Evolutionary conservation across 2,113 vertebrate species (phyloP).

Genomic region (Sinocyclocheilus rhinocerous): DNA sequence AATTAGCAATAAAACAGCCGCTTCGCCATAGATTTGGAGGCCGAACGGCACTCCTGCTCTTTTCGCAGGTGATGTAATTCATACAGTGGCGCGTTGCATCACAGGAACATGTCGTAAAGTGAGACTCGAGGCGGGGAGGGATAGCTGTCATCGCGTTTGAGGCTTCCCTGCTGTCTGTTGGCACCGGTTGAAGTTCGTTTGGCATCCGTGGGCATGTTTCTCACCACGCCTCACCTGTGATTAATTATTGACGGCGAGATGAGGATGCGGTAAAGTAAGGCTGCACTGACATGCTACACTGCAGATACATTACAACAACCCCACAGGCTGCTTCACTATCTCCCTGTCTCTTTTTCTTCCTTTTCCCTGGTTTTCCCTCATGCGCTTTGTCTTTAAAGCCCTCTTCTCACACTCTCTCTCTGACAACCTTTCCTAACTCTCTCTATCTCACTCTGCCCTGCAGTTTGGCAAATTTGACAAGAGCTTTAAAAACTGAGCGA

Average conservation of each 20-base stretch:
- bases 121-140: constrained; percentile 36
- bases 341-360: too few species aligned
- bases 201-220: constrained; percentile 48
- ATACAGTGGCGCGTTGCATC: constrained; percentile 48
- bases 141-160: constrained; percentile 42
- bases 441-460: constrained; percentile 14
- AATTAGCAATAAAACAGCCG: constrained; percentile 58
- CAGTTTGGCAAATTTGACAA: constrained; percentile 49
- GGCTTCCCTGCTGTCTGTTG: constrained; percentile 31
- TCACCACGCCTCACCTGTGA: constrained; percentile 54
- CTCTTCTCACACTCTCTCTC: constrained; percentile 15
- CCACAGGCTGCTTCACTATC: constrained; percentile 45
- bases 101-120: constrained; percentile 32
- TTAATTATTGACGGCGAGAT: constrained; percentile 58
- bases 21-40: constrained; percentile 21
- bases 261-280: constrained; percentile 36
- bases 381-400: constrained; percentile 39
- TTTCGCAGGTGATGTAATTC: constrained; percentile 53
- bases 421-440: constrained; percentile 29
- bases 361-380: constrained; percentile 24
- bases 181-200: constrained; percentile 48
- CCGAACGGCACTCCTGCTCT: not conserved
- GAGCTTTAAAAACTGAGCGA: constrained; percentile 52
- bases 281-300: constrained; percentile 14
- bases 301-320: constrained; percentile 32